phyloP scores from a whole-genome alignment of 2,797 vertebrate species.

The Oreochromis mossambicus region DNA sequence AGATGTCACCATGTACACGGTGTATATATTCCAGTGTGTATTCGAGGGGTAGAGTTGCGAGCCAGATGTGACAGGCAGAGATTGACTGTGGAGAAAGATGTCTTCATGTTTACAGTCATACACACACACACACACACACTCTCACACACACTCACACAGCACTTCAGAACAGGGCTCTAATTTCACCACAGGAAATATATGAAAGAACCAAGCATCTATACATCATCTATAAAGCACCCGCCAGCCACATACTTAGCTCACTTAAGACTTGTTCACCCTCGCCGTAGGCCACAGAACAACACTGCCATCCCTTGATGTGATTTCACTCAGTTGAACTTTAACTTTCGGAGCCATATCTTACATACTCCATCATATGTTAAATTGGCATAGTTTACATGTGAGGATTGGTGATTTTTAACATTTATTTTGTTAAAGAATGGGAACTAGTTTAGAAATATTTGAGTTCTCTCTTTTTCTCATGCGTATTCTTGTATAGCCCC shows the following conservation, averaged over 20 bases:
- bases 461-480: not conserved
- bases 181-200: constrained; percentile 78
- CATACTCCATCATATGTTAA: not conserved
- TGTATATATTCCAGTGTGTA: constrained; percentile 73
- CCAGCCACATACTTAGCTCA: constrained; percentile 60
- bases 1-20: constrained; percentile 59
- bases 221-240: constrained; percentile 73
- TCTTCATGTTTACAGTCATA: constrained; percentile 69
- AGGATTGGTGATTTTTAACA: not conserved
- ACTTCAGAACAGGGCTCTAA: constrained; percentile 76
- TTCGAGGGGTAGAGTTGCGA: constrained; percentile 83
- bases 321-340: constrained; percentile 19
- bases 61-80: constrained; percentile 81
- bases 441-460: not conserved
- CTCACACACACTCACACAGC: constrained; percentile 1
- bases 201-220: constrained; percentile 76
- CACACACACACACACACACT: not conserved
- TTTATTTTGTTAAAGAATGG: not conserved
- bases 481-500: not conserved
- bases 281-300: constrained; percentile 16
- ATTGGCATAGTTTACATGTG: not conserved
- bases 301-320: constrained; percentile 7
- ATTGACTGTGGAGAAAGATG: constrained; percentile 76
- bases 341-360: not conserved
- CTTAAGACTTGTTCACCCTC: constrained; percentile 23